phyloP scores from a whole-genome alignment of 92 coral and sea anemone species.

The Galaxea fascicularis region DNA sequence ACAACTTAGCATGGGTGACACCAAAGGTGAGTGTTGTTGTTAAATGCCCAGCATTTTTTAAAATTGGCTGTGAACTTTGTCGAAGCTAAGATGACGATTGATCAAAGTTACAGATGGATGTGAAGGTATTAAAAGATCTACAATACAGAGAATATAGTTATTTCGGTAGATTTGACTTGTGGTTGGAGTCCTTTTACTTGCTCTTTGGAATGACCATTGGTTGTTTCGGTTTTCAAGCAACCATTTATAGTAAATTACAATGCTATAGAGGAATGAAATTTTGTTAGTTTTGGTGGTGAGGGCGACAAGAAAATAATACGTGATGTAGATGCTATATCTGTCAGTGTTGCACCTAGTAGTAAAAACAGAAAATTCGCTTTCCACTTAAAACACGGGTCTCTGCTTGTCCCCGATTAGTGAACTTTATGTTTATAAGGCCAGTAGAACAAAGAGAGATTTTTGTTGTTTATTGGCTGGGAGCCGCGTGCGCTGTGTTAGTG shows the following conservation, averaged over 20 bases:
- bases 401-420: neutral
- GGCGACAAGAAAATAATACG: neutral
- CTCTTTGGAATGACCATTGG: neutral
- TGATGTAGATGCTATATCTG: neutral
- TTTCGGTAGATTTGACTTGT: neutral
- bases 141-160: neutral
- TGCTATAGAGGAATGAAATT: neutral
- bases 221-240: neutral
- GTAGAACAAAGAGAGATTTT: neutral
- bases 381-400: neutral
- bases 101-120: neutral
- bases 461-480: neutral
- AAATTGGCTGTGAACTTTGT: neutral
- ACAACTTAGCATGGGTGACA: constrained; percentile 17
- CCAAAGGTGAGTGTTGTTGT: constrained; percentile 15
- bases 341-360: neutral
- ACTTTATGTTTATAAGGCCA: constrained; percentile 2
- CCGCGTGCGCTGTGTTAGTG: neutral
- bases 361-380: neutral
- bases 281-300: neutral
- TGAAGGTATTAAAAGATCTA: neutral
- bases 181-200: neutral
- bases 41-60: neutral
- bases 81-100: neutral
- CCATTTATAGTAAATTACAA: neutral